phyloP scores from a whole-genome alignment of 2,113 vertebrate species.

The Thryonomys swinderianus region DNA sequence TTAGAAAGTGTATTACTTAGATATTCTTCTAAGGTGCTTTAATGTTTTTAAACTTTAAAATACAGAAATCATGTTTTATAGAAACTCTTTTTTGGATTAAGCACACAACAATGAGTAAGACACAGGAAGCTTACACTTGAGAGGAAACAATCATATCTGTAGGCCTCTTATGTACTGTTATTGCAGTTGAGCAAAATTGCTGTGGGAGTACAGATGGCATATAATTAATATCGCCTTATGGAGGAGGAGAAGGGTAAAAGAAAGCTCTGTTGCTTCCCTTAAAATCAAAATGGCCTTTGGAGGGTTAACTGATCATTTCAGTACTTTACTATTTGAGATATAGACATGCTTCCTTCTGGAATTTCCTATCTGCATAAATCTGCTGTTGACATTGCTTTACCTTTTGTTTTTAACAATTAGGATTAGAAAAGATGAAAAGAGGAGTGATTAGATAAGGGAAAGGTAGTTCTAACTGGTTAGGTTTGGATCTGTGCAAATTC shows the following conservation, averaged over 20 bases:
- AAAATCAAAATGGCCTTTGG: neutral
- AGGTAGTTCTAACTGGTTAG: neutral
- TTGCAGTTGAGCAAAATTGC: neutral
- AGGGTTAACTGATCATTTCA: neutral
- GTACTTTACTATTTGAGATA: neutral
- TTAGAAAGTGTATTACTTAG: neutral
- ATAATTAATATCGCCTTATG: neutral
- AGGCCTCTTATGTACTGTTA: neutral
- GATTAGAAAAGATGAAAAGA: neutral
- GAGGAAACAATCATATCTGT: neutral
- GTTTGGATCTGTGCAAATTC: neutral
- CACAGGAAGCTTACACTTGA: neutral
- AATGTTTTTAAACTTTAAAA: neutral
- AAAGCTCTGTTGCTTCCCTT: neutral
- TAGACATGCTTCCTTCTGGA: neutral
- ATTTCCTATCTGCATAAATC: neutral
- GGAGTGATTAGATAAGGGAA: neutral
- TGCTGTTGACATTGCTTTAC: conserved; percentile 9
- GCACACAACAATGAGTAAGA: neutral
- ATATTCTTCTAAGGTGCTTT: neutral
- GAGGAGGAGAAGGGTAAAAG: neutral
- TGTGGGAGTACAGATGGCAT: neutral
- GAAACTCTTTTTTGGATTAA: neutral
- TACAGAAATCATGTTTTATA: neutral
- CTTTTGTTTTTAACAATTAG: conserved; percentile 29